A percentile compares a stretch with the other conserved stretches of the same genome.
Conservation (phyloP, 2,888 invertebrate species). For the Phlogophora meticulosa region DNA sequence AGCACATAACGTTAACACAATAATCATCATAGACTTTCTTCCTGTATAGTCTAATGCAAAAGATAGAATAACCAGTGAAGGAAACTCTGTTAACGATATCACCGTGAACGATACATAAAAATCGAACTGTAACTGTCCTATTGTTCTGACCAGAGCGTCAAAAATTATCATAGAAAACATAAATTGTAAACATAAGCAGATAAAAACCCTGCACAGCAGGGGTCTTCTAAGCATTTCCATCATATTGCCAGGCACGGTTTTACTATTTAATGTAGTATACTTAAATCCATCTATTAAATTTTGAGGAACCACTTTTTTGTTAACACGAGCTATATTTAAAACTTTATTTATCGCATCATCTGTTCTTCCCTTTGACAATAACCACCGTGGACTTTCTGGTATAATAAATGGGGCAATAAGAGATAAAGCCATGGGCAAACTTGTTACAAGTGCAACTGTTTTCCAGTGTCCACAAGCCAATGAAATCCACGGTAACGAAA, state of each 20-base stretch:
- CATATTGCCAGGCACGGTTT: conserved; percentile 65
- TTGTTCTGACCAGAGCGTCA: conserved; percentile 79
- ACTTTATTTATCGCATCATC: conserved; percentile 78
- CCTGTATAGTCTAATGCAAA: conserved; percentile 80
- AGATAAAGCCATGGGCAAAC: conserved; percentile 76
- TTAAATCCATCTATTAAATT: conserved; percentile 77
- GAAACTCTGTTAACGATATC: conserved; percentile 81
- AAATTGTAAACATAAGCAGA: conserved; percentile 76
- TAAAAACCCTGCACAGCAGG: conserved; percentile 73
- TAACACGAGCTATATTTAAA: conserved; percentile 73
- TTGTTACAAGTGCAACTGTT: conserved; percentile 76
- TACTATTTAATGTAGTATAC: conserved; percentile 44
- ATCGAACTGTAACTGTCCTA: conserved; percentile 78
- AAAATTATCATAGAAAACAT: conserved; percentile 77
- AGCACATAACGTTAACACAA: conserved; percentile 65
- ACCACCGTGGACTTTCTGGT: conserved; percentile 84
- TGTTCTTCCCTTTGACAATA: conserved; percentile 77
- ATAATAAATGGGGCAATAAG: conserved; percentile 77
- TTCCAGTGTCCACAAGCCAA: conserved; percentile 82
- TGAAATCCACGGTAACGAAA: conserved; percentile 80
- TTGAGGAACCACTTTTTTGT: conserved; percentile 75
- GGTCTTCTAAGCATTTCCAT: conserved; percentile 75
- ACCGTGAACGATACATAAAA: conserved; percentile 83
- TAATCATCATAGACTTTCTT: conserved; percentile 75
- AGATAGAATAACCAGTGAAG: conserved; percentile 77